Percentiles rank a stretch among this genome's conserved stretches.
These are phyloP conservation scores for Alca torda DNA, from an alignment of 2,797 vertebrate genomes.

Conservation along the genomic window DNA sequence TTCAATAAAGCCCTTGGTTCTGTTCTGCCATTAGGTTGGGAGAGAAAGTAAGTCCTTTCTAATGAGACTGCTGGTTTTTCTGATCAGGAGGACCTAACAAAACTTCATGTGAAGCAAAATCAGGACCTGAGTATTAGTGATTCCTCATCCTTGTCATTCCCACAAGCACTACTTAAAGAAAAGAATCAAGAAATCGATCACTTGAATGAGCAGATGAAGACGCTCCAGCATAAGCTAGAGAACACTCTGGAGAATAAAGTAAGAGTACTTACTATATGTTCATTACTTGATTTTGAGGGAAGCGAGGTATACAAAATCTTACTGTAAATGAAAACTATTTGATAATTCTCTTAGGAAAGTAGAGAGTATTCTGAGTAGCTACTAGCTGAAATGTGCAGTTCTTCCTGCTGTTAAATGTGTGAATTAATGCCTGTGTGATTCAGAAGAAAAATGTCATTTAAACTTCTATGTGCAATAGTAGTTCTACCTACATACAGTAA, in stretches of 20 bases:
- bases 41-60: neutral
- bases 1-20: neutral
- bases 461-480: neutral
- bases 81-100: slow-evolving; percentile 49
- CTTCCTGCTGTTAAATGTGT: neutral
- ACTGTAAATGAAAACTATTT: neutral
- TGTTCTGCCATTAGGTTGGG: neutral
- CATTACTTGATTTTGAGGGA: neutral
- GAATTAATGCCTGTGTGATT: neutral
- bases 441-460: neutral
- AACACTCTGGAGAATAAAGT: slow-evolving; percentile 74
- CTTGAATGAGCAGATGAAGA: slow-evolving; percentile 81
- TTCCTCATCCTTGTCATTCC: slow-evolving; percentile 65
- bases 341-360: neutral
- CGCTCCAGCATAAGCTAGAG: slow-evolving; percentile 77
- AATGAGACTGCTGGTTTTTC: neutral
- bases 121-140: neutral
- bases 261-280: neutral
- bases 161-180: slow-evolving; percentile 85
- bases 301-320: neutral
- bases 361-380: neutral
- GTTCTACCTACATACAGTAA: neutral
- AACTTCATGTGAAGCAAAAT: neutral
- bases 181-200: slow-evolving; percentile 89
- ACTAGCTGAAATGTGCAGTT: neutral